Conservation (phyloP, 2,888 invertebrate genomes). For the Mythimna lalbum region DNA sequence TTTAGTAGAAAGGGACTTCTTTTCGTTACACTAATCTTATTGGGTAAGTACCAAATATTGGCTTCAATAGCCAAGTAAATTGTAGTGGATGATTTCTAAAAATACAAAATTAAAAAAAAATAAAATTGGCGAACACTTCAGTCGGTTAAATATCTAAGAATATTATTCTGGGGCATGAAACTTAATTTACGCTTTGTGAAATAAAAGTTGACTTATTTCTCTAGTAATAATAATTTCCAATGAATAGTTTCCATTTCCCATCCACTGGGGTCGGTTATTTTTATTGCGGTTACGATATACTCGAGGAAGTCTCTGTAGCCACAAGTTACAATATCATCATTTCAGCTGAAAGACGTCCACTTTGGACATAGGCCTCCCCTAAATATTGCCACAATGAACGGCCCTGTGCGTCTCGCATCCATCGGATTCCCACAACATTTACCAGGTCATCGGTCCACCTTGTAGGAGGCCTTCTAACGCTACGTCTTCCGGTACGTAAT, state of each 20-base stretch:
- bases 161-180: constrained; percentile 43
- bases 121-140: too few species aligned
- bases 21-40: constrained; percentile 32
- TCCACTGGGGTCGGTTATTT: constrained; percentile 3
- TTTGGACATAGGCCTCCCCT: too few species aligned
- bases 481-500: too few species aligned
- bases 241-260: background rate
- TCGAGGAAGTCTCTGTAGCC: constrained; percentile 8
- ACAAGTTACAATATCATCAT: constrained; percentile 15
- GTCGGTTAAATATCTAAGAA: too few species aligned
- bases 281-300: constrained; percentile 13
- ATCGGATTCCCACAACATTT: too few species aligned
- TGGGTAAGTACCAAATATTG: constrained; percentile 27
- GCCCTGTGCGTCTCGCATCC: too few species aligned
- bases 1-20: background rate
- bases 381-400: too few species aligned
- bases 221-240: background rate
- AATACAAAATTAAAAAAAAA: too few species aligned
- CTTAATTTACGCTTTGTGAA: constrained; percentile 56
- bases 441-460: too few species aligned
- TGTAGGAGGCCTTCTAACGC: too few species aligned
- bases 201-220: background rate
- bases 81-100: constrained; percentile 58
- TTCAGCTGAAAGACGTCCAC: too few species aligned
- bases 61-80: constrained; percentile 43